A percentile compares a stretch with the other conserved stretches of the same genome.
Evolutionary conservation across 2,797 vertebrate genomes (phyloP).

Genomic region (Chelon auratus): DNA sequence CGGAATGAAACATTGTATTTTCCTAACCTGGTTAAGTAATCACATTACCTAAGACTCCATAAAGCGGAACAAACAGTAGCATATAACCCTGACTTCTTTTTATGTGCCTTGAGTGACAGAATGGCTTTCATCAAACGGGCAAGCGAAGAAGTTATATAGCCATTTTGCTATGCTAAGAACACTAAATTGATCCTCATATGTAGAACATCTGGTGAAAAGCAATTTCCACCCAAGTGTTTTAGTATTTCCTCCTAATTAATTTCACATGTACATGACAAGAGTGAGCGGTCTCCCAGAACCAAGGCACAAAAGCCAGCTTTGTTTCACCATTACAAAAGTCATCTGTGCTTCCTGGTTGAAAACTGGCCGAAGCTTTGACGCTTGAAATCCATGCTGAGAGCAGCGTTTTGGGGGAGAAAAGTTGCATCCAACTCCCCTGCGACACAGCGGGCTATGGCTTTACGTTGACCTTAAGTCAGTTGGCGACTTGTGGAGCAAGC

Average conservation of each 20-base stretch:
- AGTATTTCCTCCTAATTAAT: constrained; percentile 91
- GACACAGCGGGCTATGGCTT: constrained; percentile 49
- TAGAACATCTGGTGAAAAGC: constrained; percentile 88
- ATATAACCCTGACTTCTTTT: constrained; percentile 79
- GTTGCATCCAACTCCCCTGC: constrained; percentile 68
- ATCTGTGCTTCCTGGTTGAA: constrained; percentile 77
- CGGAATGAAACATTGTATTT: constrained; percentile 86
- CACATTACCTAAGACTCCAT: constrained; percentile 87
- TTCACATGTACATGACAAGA: constrained; percentile 90
- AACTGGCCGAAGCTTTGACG: constrained; percentile 62
- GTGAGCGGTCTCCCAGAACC: constrained; percentile 85
- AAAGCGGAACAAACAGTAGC: constrained; percentile 89
- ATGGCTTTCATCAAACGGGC: constrained; percentile 86
- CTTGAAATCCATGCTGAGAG: constrained; percentile 71
- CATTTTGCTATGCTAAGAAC: constrained; percentile 82
- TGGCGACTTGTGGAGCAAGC: constrained; percentile 44
- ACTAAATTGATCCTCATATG: constrained; percentile 87
- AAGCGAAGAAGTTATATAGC: constrained; percentile 77
- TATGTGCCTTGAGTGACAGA: constrained; percentile 84
- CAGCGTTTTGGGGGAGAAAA: constrained; percentile 63
- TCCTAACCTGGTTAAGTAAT: constrained; percentile 89
- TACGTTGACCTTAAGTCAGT: constrained; percentile 55
- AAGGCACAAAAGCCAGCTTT: constrained; percentile 87
- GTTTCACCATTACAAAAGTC: constrained; percentile 80
- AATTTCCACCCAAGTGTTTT: constrained; percentile 91